Conservation (phyloP, 37 sponge, comb jelly and placozoan species). For the Beroe ovata region DNA sequence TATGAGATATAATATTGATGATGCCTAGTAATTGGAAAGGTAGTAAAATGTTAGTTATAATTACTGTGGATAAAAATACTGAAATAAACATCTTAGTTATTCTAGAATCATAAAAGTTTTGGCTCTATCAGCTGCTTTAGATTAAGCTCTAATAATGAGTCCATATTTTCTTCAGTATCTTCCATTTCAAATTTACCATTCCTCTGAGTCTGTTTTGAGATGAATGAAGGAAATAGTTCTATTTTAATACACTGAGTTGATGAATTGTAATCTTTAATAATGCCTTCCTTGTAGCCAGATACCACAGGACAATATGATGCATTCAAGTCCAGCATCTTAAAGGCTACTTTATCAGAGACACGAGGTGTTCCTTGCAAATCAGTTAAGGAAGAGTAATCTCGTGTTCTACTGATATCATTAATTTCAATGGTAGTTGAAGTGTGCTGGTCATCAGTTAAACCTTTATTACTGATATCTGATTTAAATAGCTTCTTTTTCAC, state of each 20-base stretch:
- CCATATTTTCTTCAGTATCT: not conserved
- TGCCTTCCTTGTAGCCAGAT: conserved; percentile 52
- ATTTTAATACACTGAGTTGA: not conserved
- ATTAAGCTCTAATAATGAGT: not conserved
- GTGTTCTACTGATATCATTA: not conserved
- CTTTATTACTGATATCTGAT: not conserved
- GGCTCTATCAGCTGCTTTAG: conserved; percentile 46
- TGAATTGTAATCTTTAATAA: not conserved
- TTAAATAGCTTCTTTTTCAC: not conserved
- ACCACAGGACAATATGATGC: conserved; percentile 21
- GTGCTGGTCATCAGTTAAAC: not conserved
- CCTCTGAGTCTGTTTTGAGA: not conserved
- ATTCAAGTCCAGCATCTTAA: conserved; percentile 52
- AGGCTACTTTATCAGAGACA: conserved; percentile 20
- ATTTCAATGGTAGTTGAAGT: not conserved
- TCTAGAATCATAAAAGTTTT: conserved; percentile 53
- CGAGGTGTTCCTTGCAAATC: conserved; percentile 58
- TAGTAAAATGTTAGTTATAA: too few relatives aligned
- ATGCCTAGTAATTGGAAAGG: too few relatives aligned
- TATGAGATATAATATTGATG: too few relatives aligned
- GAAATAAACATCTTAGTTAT: too few relatives aligned
- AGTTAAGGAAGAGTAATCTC: not conserved
- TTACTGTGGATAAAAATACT: too few relatives aligned
- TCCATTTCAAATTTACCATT: conserved; percentile 53
- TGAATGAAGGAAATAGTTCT: not conserved